These are phyloP conservation scores for Cairina moschata DNA, from an alignment of 2,113 vertebrate species.

Conservation along the genomic window DNA sequence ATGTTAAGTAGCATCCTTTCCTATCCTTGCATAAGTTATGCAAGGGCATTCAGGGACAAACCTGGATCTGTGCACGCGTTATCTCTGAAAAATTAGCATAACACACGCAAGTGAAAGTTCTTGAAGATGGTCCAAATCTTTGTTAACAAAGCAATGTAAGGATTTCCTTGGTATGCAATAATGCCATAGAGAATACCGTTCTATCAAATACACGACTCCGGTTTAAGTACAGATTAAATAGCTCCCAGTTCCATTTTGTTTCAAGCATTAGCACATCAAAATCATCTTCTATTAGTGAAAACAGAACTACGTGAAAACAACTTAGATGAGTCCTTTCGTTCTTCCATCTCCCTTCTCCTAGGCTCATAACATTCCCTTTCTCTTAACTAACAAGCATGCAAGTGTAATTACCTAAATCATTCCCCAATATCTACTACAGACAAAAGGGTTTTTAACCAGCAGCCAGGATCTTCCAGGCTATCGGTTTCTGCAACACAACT, in stretches of 20 bases:
- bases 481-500: neutral
- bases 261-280: neutral
- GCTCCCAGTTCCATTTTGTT: neutral
- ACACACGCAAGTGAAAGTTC: neutral
- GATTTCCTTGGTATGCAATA: neutral
- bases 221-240: neutral
- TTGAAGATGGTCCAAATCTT: neutral
- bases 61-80: fast-evolving
- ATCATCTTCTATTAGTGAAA: neutral
- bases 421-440: neutral
- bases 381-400: neutral
- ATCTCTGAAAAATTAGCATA: neutral
- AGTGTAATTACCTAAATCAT: neutral
- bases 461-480: neutral
- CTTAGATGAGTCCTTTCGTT: neutral
- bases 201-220: neutral
- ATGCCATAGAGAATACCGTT: neutral
- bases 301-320: neutral
- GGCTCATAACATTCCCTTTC: neutral
- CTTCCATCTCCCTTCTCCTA: neutral
- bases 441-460: neutral
- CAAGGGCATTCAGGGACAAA: neutral
- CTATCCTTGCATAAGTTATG: fast-evolving
- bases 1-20: neutral
- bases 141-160: neutral